Conservation (phyloP, 2,113 vertebrate genomes). For the Globicephala melas region DNA sequence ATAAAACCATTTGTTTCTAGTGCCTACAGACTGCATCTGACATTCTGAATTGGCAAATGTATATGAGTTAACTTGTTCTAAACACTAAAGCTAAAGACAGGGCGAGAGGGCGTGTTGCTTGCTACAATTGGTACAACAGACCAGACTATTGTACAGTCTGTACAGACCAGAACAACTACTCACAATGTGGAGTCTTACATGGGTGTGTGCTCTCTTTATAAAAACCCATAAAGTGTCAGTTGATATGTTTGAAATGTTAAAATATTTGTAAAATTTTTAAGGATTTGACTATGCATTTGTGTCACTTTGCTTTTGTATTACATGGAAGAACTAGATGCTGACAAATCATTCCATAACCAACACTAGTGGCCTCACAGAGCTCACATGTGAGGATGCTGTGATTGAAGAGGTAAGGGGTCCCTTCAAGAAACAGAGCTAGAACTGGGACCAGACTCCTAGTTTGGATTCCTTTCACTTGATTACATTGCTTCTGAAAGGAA, state of each 20-base stretch:
- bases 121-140: background rate
- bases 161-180: background rate
- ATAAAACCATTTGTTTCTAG: background rate
- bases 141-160: background rate
- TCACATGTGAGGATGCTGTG: background rate
- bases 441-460: background rate
- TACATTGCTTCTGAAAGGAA: background rate
- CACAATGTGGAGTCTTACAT: fast-evolving
- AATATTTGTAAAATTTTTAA: background rate
- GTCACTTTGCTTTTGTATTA: background rate
- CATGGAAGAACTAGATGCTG: background rate
- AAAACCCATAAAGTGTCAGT: background rate
- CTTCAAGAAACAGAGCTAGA: background rate
- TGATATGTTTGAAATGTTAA: background rate
- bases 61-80: background rate
- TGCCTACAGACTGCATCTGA: background rate
- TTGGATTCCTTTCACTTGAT: background rate
- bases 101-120: background rate
- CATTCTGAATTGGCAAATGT: background rate
- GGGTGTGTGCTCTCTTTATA: background rate
- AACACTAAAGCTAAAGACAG: background rate
- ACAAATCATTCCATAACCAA: background rate
- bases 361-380: background rate
- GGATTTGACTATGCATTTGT: background rate
- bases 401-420: background rate